Evolutionary conservation across 1,140 invertebrate species (phyloP).

Genomic region (Hyles vespertilio): DNA sequence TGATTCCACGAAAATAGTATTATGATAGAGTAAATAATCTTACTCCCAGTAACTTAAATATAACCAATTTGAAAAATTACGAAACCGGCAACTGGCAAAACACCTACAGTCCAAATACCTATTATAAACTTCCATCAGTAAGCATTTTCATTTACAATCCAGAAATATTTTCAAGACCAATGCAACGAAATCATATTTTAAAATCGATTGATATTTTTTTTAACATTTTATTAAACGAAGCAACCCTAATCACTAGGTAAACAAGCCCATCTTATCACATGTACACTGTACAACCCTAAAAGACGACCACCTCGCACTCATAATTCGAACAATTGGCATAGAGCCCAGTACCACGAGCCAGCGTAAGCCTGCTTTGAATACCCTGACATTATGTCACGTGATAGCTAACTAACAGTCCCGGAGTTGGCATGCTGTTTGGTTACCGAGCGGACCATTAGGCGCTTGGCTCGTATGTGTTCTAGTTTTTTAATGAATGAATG

Average conservation of each 20-base stretch:
- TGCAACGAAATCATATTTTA: too few species aligned
- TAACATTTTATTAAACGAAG: not conserved
- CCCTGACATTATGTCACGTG: constrained; percentile 11
- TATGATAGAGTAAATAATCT: too few species aligned
- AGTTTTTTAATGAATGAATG: not conserved
- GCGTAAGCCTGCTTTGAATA: constrained; percentile 12
- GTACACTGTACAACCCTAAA: constrained; percentile 9
- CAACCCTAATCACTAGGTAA: not conserved
- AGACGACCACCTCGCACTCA: constrained; percentile 16
- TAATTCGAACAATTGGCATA: constrained; percentile 25
- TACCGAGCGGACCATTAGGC: not conserved
- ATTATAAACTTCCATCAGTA: too few species aligned
- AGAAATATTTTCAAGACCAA: too few species aligned
- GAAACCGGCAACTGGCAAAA: too few species aligned
- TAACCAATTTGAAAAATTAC: too few species aligned
- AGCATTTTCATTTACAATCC: too few species aligned
- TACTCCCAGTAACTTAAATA: too few species aligned
- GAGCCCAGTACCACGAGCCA: constrained; percentile 15
- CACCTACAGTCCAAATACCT: too few species aligned
- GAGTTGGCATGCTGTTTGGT: constrained; percentile 3
- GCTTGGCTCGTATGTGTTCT: not conserved
- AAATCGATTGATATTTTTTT: too few species aligned
- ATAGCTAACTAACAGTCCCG: constrained; percentile 6
- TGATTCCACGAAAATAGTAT: too few species aligned
- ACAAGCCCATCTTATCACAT: not conserved